phyloP scores from a whole-genome alignment of 2,113 vertebrate genomes.

The Motacilla tschutschensis region DNA sequence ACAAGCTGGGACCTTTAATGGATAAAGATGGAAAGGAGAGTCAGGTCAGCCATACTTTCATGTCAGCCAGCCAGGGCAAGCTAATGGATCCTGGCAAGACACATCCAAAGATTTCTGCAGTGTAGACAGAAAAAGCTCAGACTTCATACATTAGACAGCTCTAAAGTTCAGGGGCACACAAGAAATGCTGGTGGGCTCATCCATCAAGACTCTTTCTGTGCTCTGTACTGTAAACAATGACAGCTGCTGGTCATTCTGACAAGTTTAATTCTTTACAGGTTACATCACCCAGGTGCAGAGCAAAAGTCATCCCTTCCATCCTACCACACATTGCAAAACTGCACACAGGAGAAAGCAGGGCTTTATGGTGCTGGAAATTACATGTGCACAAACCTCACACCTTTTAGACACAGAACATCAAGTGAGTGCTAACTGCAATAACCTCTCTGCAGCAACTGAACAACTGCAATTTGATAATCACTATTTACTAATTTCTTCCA shows the following conservation, averaged over 20 bases:
- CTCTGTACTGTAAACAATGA: neutral
- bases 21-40: neutral
- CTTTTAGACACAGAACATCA: neutral
- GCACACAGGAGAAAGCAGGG: neutral
- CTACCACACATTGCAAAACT: neutral
- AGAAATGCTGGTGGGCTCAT: neutral
- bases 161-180: neutral
- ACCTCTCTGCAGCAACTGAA: neutral
- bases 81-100: neutral
- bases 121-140: neutral
- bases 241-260: neutral
- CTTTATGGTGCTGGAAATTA: neutral
- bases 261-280: constrained; percentile 20
- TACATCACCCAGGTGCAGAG: neutral
- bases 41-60: neutral
- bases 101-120: neutral
- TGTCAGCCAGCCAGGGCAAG: neutral
- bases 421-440: neutral
- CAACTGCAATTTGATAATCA: neutral
- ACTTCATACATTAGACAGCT: neutral
- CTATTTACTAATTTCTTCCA: neutral
- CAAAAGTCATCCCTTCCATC: constrained; percentile 19
- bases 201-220: neutral
- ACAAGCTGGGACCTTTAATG: neutral
- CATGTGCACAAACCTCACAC: neutral